A percentile compares a stretch with the other conserved stretches of the same genome.
phyloP scores from a whole-genome alignment of 2,113 vertebrate genomes.

The Spermophilus dauricus region DNA sequence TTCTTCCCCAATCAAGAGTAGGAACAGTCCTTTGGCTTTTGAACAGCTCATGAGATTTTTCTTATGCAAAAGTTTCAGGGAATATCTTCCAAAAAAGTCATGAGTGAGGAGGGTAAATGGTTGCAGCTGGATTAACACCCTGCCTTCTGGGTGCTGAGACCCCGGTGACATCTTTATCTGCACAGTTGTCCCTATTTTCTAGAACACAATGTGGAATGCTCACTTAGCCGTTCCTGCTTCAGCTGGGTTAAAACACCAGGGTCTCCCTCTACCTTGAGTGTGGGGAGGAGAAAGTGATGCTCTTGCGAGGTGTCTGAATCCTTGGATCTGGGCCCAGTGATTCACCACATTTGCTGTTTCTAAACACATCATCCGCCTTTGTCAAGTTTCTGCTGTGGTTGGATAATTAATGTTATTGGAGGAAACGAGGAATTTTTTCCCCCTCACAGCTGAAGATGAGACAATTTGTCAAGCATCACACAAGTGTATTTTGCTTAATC shows the following conservation, averaged over 20 bases:
- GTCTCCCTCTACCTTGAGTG: not conserved
- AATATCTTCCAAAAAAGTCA: constrained; percentile 66
- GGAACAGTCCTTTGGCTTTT: constrained; percentile 58
- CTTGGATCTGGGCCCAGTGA: constrained; percentile 58
- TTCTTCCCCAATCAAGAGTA: not conserved
- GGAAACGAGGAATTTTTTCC: constrained; percentile 63
- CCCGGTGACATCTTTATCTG: not conserved
- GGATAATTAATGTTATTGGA: constrained; percentile 74
- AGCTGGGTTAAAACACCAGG: not conserved
- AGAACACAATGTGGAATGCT: not conserved
- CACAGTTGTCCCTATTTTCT: not conserved
- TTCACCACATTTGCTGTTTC: constrained; percentile 68
- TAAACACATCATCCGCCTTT: constrained; percentile 66
- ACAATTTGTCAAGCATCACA: constrained; percentile 39
- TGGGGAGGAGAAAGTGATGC: not conserved
- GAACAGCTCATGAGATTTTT: constrained; percentile 46
- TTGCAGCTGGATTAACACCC: constrained; percentile 63
- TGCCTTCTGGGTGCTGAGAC: not conserved
- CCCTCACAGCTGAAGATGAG: constrained; percentile 67
- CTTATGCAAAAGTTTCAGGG: constrained; percentile 42
- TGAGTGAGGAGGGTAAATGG: constrained; percentile 18
- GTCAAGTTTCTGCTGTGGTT: constrained; percentile 64
- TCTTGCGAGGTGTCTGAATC: not conserved
- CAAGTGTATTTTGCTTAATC: constrained; percentile 64
- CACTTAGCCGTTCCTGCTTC: not conserved